These are phyloP conservation scores for Gouania willdenowi DNA, from an alignment of 2,797 vertebrate genomes.

Conservation along the genomic window DNA sequence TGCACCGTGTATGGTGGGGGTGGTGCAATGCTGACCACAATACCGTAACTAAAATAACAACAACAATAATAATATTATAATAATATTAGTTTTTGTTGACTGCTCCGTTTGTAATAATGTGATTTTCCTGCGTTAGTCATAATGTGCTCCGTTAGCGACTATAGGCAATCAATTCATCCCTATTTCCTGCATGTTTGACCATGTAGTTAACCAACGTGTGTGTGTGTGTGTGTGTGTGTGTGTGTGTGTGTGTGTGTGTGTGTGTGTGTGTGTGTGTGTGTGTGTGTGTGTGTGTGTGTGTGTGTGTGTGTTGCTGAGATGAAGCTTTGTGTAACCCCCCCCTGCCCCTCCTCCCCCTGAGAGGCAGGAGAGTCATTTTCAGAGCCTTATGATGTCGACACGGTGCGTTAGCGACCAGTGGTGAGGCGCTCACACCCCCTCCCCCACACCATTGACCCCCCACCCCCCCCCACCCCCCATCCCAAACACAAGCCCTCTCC, in stretches of 20 bases:
- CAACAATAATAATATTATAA: too few relatives aligned
- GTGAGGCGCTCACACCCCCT: slow-evolving; percentile 32
- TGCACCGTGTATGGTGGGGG: too few relatives aligned
- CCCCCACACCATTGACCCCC: slow-evolving; percentile 30
- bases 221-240: too few relatives aligned
- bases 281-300: neutral
- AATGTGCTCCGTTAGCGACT: slow-evolving; percentile 43
- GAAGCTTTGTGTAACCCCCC: slow-evolving; percentile 34
- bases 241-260: too few relatives aligned
- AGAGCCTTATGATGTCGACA: slow-evolving; percentile 80
- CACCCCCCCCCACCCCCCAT: slow-evolving; percentile 15
- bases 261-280: slow-evolving; percentile 2
- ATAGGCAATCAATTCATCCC: slow-evolving; percentile 52
- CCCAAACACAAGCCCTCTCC: slow-evolving; percentile 7
- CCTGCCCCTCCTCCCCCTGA: slow-evolving; percentile 40
- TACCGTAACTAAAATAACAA: too few relatives aligned
- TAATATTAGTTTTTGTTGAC: too few relatives aligned
- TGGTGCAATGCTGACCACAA: too few relatives aligned
- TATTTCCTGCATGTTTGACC: slow-evolving; percentile 37
- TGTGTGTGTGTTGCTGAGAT: slow-evolving; percentile 1
- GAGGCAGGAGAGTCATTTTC: slow-evolving; percentile 76
- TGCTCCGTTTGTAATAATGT: slow-evolving; percentile 33
- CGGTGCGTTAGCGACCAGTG: slow-evolving; percentile 71
- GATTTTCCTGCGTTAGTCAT: slow-evolving; percentile 38
- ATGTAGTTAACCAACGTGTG: slow-evolving; percentile 26